Evolutionary conservation across 2,113 vertebrate species (phyloP).

Genomic region (Shinisaurus crocodilurus): DNA sequence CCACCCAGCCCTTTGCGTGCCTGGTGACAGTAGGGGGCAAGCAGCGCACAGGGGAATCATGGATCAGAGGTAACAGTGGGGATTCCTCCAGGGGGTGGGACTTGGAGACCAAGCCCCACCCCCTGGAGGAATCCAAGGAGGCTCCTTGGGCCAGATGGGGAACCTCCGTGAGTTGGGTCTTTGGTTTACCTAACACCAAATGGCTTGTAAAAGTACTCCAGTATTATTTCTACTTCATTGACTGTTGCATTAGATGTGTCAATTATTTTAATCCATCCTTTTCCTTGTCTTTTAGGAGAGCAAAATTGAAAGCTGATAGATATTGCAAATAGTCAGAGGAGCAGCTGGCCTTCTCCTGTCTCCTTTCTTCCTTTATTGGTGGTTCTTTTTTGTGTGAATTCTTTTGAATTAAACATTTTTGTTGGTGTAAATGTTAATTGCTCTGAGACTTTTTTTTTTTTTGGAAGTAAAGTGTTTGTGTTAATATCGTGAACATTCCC

Average conservation of each 20-base stretch:
- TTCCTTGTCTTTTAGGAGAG: slow-evolving; percentile 83
- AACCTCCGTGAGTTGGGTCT: no score
- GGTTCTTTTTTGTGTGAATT: slow-evolving; percentile 44
- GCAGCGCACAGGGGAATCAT: no score
- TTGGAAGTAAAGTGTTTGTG: not conserved
- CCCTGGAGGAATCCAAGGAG: no score
- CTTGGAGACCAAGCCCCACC: no score
- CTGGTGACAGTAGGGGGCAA: no score
- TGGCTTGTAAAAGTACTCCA: not conserved
- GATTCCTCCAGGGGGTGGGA: no score
- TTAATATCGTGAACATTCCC: not conserved
- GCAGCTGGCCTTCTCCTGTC: not conserved
- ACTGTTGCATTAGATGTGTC: not conserved
- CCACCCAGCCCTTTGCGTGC: no score
- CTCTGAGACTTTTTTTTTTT: not conserved
- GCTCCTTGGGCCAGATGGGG: no score
- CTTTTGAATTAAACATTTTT: slow-evolving; percentile 66
- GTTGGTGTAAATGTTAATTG: slow-evolving; percentile 37
- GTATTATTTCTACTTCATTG: not conserved
- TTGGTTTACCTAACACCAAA: not conserved
- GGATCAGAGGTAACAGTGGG: no score
- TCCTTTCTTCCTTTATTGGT: not conserved
- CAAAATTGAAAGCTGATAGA: slow-evolving; percentile 96
- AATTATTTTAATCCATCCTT: slow-evolving; percentile 3
- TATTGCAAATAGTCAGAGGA: slow-evolving; percentile 90